phyloP scores from a whole-genome alignment of 2,888 invertebrate genomes.

The Gisinianus flammeolus region DNA sequence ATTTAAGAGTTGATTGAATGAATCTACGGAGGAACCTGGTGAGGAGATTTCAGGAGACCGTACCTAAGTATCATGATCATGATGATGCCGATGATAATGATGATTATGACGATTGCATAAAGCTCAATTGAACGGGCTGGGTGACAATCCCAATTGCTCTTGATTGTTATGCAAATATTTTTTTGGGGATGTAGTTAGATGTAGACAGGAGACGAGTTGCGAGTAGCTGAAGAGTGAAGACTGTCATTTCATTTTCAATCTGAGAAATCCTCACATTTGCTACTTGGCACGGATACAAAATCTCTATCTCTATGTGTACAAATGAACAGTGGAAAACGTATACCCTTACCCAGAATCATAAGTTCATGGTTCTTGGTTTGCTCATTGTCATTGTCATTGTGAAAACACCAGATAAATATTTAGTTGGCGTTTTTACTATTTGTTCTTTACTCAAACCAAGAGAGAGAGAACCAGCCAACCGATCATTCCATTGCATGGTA shows the following conservation, averaged over 20 bases:
- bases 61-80: background rate
- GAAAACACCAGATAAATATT: too few relatives aligned
- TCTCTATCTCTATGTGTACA: background rate
- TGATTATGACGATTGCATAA: background rate
- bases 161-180: constrained; percentile 57
- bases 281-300: background rate
- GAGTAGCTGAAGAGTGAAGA: too few relatives aligned
- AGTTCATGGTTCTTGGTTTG: background rate
- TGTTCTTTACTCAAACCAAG: background rate
- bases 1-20: background rate
- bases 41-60: background rate
- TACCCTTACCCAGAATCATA: too few relatives aligned
- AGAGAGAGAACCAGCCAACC: background rate
- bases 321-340: too few relatives aligned
- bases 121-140: constrained; percentile 37
- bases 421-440: background rate
- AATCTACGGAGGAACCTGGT: background rate
- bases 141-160: constrained; percentile 56
- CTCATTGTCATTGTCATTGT: background rate
- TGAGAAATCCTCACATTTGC: background rate
- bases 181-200: background rate
- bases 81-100: background rate
- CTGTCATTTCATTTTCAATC: background rate
- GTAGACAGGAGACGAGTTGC: background rate
- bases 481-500: too few relatives aligned